Base-by-base conservation (phyloP, 2,113 vertebrate species). In the Pelecanoides urinatrix region DNA sequence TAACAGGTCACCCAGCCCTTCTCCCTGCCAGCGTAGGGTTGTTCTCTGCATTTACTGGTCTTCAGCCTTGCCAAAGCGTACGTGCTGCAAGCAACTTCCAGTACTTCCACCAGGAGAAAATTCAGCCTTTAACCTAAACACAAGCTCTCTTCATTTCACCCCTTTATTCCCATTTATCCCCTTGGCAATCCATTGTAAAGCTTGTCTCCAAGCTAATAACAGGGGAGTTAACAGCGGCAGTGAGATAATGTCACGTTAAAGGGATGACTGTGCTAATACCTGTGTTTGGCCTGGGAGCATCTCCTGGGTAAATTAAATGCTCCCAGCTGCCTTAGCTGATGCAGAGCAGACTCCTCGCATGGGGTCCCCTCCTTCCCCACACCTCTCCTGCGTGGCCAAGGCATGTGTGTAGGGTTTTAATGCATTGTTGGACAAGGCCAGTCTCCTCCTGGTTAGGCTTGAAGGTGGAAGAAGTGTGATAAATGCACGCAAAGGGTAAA, bases 221-320 rank as follows among this genome's bases (percentile, higher is more conserved):
- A 29, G 40, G 4, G 21, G 68, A 91, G 73, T 84, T 88, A 92
- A 86, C 68, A 42, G 87, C 74, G 84, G 70, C 70, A 44, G 30
- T 2, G 3, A 76, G 86, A 91, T 92, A 74, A 70, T 59, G 45
- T 76, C 93, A 52, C 1, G 0, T 81, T 85, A 78, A 89, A 92
- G 66, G 70, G 91, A 94, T 89, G 91, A 92, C 49, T 61, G 5
- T 59, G 72, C 55, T 70, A 78, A 78, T 70, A 36, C 38, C n/a
- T 88, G 88, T 93, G 63, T 90, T 96, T 71, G 77, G 79, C 65
- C 88, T 78, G 86, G 52, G 63, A 94, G 61, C 47, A 81, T 58
- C 7, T 1, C 53, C 74, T 58, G 83, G 49, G 20, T 79, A 56
- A 94, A 91, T 95, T 73, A 87, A 94, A 87, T 12, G 53, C 59